Base-by-base conservation (phyloP, 1,140 invertebrate genomes). In the Macrobrachium rosenbergii region DNA sequence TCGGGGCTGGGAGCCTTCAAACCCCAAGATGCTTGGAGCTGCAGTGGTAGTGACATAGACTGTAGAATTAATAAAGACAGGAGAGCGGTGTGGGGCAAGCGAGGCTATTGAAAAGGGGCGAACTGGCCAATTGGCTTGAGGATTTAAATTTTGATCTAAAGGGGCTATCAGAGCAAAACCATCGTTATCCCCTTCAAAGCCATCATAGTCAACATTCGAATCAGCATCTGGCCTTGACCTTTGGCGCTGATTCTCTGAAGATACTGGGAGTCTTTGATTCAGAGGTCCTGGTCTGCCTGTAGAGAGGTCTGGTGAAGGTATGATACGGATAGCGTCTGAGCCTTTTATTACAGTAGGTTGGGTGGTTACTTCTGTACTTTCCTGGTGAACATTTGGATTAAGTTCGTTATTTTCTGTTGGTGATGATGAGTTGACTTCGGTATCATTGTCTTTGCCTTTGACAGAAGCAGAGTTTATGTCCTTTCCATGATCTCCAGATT, bases 31-130 rank as follows among this genome's bases (percentile, higher is more conserved):
- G 19, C 81, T 62, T 11, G 88, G 77, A 12, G 84, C 23, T 37
- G 82, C 76, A 11, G 88, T 82, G 19, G 82, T 88, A 12, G 82
- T 84, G 28, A 88, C 77, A 76, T 78, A 84, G 8, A 84, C 87
- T 37, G 88, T 88, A 10, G 82, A 85, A 76, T 82, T 85, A 21
- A 85, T 84, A 43, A 81, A 81, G 14, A 85, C 82, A 43, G 88
- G 82, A 28, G 88, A 78, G 17, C 77, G 67, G 37, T 62, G 59
- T 2, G 88, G 82, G 8, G 82, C 63, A 10, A 82, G 58, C 0
- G 81, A 82, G 5, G 87, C 59, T n/a, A 64, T 43, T 14, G 62
- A 23, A 11, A 67, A 16, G 5, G 79, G 79, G 14, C 79, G 79
- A 7, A 45, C 7, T 45, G 21, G 5, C 11, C 37, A 37, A 63